Evolutionary conservation across 2,888 invertebrate genomes (phyloP).

Genomic region (Petrolisthes manimaculis): DNA sequence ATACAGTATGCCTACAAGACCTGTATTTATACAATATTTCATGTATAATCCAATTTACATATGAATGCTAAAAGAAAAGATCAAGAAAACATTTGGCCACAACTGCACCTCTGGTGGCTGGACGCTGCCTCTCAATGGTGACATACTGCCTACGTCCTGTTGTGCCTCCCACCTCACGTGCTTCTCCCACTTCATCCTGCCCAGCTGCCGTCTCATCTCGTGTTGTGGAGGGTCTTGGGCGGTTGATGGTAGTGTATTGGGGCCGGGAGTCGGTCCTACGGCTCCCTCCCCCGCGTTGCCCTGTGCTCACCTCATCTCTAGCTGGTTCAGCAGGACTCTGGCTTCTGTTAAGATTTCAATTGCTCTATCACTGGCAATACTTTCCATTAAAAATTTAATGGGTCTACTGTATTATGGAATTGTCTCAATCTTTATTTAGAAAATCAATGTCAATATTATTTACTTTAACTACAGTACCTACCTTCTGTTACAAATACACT

Average conservation of each 20-base stretch:
- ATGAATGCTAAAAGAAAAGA: no score
- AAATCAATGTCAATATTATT: no score
- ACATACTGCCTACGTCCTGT: conserved; percentile 75
- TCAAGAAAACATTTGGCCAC: not conserved
- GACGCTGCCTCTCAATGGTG: conserved; percentile 77
- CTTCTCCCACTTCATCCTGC: conserved; percentile 5
- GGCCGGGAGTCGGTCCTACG: not conserved
- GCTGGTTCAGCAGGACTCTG: conserved; percentile 18
- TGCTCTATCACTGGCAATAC: no score
- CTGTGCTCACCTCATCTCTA: not conserved
- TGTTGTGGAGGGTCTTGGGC: conserved; percentile 71
- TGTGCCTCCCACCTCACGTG: not conserved
- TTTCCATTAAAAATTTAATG: no score
- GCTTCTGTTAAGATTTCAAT: not conserved
- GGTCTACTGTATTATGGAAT: no score
- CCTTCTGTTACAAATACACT: no score
- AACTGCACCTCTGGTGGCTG: conserved; percentile 65
- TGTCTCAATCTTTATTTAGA: no score
- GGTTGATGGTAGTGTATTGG: conserved; percentile 81
- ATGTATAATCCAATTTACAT: no score
- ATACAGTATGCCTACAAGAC: no score
- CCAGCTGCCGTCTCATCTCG: conserved; percentile 2
- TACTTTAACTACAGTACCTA: no score
- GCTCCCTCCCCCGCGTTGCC: not conserved
- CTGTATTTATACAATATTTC: no score